Conservation (phyloP, 2,113 vertebrate species). For the Centropristis striata region DNA sequence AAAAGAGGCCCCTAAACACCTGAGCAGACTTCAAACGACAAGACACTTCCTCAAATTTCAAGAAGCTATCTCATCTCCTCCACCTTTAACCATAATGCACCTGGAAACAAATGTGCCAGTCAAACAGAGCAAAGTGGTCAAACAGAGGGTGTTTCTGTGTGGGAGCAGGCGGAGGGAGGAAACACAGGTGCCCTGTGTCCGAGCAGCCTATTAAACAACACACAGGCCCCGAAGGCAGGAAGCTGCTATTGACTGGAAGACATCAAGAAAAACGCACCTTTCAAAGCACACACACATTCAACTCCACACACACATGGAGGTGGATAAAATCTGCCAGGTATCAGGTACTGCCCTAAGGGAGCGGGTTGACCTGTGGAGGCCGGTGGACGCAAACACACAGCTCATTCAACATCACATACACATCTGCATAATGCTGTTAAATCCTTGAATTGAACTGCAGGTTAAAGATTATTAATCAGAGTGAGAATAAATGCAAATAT, state of each 20-base stretch:
- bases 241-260: slow-evolving; percentile 84
- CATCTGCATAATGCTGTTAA: slow-evolving; percentile 22
- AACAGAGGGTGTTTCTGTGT: slow-evolving; percentile 78
- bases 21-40: slow-evolving; percentile 67
- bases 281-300: slow-evolving; percentile 75
- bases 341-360: slow-evolving; percentile 84
- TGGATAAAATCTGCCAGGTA: slow-evolving; percentile 83
- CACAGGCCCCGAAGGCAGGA: slow-evolving; percentile 82
- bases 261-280: slow-evolving; percentile 85
- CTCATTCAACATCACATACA: slow-evolving; percentile 59
- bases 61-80: slow-evolving; percentile 69
- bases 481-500: neutral
- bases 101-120: slow-evolving; percentile 78
- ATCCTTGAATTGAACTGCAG: neutral
- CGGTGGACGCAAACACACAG: slow-evolving; percentile 58
- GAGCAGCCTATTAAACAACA: slow-evolving; percentile 79
- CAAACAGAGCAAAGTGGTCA: slow-evolving; percentile 70
- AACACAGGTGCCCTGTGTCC: slow-evolving; percentile 83
- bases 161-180: slow-evolving; percentile 40
- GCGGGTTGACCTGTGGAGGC: slow-evolving; percentile 71
- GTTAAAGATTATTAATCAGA: slow-evolving; percentile 41
- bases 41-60: slow-evolving; percentile 71
- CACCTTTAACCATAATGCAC: slow-evolving; percentile 62
- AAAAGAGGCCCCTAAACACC: slow-evolving; percentile 39
- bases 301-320: slow-evolving; percentile 60